Evolutionary conservation across 2,113 vertebrate species (phyloP).

Genomic region (Peromyscus polionotus): DNA sequence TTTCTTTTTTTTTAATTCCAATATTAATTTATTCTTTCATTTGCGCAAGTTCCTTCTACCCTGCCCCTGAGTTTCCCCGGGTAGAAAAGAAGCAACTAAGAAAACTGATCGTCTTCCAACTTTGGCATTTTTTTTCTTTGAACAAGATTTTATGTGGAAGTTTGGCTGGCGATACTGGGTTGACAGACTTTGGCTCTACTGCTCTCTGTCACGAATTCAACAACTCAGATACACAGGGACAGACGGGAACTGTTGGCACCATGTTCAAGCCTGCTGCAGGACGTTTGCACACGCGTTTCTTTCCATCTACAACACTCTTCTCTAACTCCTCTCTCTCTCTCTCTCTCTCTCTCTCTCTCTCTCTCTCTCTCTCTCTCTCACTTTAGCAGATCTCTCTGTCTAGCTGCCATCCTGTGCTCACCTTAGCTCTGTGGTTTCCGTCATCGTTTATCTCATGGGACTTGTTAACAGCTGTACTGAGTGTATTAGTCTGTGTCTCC

Average conservation of each 20-base stretch:
- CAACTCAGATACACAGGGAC: neutral
- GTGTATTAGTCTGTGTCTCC: neutral
- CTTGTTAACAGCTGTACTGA: neutral
- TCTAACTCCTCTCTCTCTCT: neutral
- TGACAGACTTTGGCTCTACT: neutral
- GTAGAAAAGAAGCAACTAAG: neutral
- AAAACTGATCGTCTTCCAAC: neutral
- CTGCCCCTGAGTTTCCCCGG: neutral
- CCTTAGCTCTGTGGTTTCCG: neutral
- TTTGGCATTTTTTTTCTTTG: neutral
- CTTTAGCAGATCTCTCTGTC: neutral
- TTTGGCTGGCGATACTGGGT: too few relatives aligned
- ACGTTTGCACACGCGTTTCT: neutral
- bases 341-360: too few relatives aligned
- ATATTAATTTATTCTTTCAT: neutral
- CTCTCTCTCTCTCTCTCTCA: too few relatives aligned
- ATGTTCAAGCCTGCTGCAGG: neutral
- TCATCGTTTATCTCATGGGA: neutral
- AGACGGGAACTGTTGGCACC: neutral
- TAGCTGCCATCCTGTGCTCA: neutral
- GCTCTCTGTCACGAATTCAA: neutral
- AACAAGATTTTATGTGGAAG: neutral
- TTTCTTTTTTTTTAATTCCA: neutral
- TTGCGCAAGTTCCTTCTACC: neutral
- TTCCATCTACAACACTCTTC: neutral